These are phyloP conservation scores for Meloidogyne exigua DNA, from an alignment of 1,140 invertebrate genomes.

Conservation along the genomic window DNA sequence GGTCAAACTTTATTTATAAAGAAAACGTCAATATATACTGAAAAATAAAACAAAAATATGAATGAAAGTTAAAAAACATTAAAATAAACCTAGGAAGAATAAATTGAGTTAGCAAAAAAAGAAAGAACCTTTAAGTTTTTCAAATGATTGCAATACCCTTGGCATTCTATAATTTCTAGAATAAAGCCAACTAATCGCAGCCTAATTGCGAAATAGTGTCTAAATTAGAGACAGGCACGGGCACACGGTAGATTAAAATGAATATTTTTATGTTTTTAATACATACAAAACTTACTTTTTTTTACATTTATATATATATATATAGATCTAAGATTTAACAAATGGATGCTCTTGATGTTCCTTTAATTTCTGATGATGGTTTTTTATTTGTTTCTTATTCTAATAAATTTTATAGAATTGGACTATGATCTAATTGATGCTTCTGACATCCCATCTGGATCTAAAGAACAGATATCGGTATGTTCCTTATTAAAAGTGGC, in stretches of 20 bases:
- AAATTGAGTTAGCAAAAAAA: too few species aligned
- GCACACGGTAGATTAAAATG: too few species aligned
- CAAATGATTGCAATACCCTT: too few species aligned
- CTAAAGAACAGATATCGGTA: background rate
- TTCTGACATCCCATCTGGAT: background rate
- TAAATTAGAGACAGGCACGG: too few species aligned
- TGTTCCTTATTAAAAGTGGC: background rate
- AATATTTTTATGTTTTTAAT: background rate
- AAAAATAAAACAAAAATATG: background rate
- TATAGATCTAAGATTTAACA: background rate
- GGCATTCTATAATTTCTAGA: too few species aligned
- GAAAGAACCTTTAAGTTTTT: too few species aligned
- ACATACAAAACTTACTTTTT: background rate
- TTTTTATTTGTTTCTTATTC: background rate
- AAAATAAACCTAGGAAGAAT: too few species aligned
- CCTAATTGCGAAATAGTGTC: too few species aligned
- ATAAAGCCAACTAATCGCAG: too few species aligned
- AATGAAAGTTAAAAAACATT: background rate
- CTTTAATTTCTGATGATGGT: conserved; percentile 25
- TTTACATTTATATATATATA: background rate
- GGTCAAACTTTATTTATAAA: too few species aligned
- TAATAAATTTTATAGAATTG: conserved; percentile 1
- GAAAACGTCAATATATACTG: background rate
- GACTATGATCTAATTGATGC: conserved; percentile 25
- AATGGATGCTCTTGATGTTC: conserved; percentile 22